Base-by-base conservation (phyloP, 1,140 invertebrate genomes). In the Bombus waltoni region DNA sequence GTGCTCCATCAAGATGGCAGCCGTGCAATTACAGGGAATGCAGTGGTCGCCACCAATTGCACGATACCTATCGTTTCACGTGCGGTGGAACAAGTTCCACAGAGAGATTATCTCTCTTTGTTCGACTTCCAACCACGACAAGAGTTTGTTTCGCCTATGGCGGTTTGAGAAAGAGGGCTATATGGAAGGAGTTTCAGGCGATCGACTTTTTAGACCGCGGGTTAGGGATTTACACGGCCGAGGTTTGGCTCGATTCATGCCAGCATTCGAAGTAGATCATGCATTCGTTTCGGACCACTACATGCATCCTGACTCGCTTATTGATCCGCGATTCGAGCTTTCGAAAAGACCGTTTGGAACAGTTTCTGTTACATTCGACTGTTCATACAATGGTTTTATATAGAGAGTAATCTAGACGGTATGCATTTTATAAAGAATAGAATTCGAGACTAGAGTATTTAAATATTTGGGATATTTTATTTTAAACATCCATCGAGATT, bases 1-100 rank as follows among this genome's bases (percentile, higher is more conserved):
- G 66, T 32, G 1, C 42, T 70, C 65, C 78, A 75, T 38, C 89
- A 90, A 90, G 72, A 90, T 90, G 89, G 89, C 85, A 59, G 80
- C 79, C 80, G 47, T 79, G 79, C 77, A 78, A 89, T 88, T 89
- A 88, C 78, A 59, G 71, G 15, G 74, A 85, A 81, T 70, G 68
- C 42, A 38, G 79, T 59, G 28, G n/a, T n/a, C 53, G n/a, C 57
- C 4, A 65, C 35, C 25, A 15, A 59, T 38, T 40, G 44, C 73
- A 40, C 65, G 44, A 59, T 32, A 28, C 57, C 15, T 9, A 18
- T 66, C 38, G 10, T 57, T 70, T 68, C 38, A 35, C 32, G 32
- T 11, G 42, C 22, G 47, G 13, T 62, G 25, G 28, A 74, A 25
- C 18, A 38, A 57, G 22, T 13, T 75, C 11, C 13, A 1, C 22